Base-by-base conservation (phyloP, 2,113 vertebrate species). In the Hystrix brachyura region DNA sequence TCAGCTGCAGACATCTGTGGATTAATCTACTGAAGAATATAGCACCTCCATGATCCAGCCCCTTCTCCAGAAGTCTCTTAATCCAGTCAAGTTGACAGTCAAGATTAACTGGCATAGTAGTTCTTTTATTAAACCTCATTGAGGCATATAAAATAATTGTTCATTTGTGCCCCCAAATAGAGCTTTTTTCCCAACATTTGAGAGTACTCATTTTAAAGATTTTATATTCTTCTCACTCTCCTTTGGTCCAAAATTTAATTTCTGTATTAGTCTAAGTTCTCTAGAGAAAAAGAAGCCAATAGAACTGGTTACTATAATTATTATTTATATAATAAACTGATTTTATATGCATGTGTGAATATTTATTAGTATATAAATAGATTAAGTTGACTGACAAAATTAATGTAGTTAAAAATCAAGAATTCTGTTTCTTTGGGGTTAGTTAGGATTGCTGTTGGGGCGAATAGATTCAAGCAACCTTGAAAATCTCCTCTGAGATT, bases 51-150 rank as follows among this genome's bases (percentile, higher is more conserved):
- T 51, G 46, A 17, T 51, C n/a, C 46, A 78, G 23, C 14, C 14
- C 3, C 46, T 51, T 78, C n/a, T 72, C 69, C 7, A 78, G 72
- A 9, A 78, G 27, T 78, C 46, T 51, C 27, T 51, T 29, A 51
- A 32, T 51, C 46, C 14, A 48, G 14, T 51, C 27, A 74, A 74
- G 38, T 46, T 27, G 23, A 46, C 43, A 78, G 55, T 57, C 17
- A 57, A 25, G 72, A 9, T 76, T 43, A 46, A 74, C 46, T 76
- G 74, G 27, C 27, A 51, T 13, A 78, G 1, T 25, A 72, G 19
- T 92, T 21, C 84, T 87, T 89, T 82, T 87, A 64, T 92, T 65
- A 90, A 59, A 85, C 15, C 18, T 92, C 34, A 83, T 34, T 43
- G 51, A 83, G 60, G 74, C 15, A 15, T 78, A 27, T 19, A 51